Evolutionary conservation across 2,888 invertebrate species (phyloP), one percentile per base, ranked within the genome.

Genomic region (Morinoia aosen): DNA sequence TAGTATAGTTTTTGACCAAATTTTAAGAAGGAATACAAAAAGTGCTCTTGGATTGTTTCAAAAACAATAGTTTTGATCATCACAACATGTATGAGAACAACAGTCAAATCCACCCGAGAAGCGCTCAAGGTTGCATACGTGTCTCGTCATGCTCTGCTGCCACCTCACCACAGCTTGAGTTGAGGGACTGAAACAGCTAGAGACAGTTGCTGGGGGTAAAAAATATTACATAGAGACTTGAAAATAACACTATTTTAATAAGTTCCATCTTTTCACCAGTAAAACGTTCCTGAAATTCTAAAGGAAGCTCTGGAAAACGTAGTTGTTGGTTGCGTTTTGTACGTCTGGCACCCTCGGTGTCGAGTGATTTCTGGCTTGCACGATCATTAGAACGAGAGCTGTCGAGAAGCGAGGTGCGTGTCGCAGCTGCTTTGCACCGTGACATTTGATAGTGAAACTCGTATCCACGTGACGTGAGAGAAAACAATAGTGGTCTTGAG

Each of bases 371-470:
- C 90, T 39, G 40, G 11, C 90, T 39, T 39, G 90, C 90, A 90
- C 90, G 90, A 90, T 90, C 90, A 90, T 39, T 90, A 90, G 90
- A 48, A 16, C 39, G 90, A 90, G 90, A 90, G 90, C 39, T 1
- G 39, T 39, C 25, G 40, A 7, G 12, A 19, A 40, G 40, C 4
- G 11, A 40, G 40, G 90, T 90, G 90, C 40, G 39, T 39, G 90
- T 14, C 90, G 19, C 39, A 90, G 39, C 14, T 39, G 40, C 90
- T 90, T 14, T 48, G 39, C 14, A 40, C 90, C 39, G 48, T 90
- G 90, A 90, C 90, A 90, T 90, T 90, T 90, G 90, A 90, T 90
- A 90, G 90, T 90, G 90, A 90, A 90, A 48, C 90, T 90, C 90
- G 40, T 39, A 40, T 48, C 90, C 90, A 40, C 90, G 90, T 48